These are phyloP conservation scores for Arctocebus calabarensis DNA, from an alignment of 2,797 vertebrate genomes.

Conservation along the genomic window DNA sequence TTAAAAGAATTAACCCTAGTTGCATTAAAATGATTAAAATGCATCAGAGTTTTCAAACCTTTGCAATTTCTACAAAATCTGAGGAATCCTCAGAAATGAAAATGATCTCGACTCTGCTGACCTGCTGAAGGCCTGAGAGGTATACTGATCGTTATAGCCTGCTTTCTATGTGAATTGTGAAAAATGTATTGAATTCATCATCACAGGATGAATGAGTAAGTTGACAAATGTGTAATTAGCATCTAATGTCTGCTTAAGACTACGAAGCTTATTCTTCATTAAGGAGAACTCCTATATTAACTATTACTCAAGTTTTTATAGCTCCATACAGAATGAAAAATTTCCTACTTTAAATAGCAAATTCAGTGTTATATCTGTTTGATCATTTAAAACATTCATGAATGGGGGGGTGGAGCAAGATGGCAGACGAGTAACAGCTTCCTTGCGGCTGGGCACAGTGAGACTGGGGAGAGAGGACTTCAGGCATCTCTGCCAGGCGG, in stretches of 20 bases:
- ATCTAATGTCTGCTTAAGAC: background rate
- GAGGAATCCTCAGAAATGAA: background rate
- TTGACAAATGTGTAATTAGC: background rate
- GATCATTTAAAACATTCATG: background rate
- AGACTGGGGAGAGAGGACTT: too few species aligned
- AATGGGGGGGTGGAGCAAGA: too few species aligned
- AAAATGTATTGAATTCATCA: background rate
- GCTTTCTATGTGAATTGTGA: background rate
- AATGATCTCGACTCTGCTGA: background rate
- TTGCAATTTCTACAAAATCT: background rate
- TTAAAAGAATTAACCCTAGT: too few species aligned
- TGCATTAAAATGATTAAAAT: slow-evolving; percentile 15
- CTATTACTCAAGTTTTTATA: background rate
- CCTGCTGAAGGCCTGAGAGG: background rate
- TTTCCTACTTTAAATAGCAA: background rate
- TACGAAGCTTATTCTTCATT: background rate
- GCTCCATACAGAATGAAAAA: background rate
- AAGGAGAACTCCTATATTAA: background rate
- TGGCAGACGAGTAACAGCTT: too few species aligned
- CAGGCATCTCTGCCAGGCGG: too few species aligned
- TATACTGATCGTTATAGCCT: background rate
- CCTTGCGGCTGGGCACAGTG: too few species aligned
- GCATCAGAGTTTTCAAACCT: background rate
- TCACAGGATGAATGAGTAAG: background rate
- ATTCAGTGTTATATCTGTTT: background rate